These are phyloP conservation scores for Ectemnius lituratus DNA, from an alignment of 2,888 invertebrate species.

Conservation along the genomic window DNA sequence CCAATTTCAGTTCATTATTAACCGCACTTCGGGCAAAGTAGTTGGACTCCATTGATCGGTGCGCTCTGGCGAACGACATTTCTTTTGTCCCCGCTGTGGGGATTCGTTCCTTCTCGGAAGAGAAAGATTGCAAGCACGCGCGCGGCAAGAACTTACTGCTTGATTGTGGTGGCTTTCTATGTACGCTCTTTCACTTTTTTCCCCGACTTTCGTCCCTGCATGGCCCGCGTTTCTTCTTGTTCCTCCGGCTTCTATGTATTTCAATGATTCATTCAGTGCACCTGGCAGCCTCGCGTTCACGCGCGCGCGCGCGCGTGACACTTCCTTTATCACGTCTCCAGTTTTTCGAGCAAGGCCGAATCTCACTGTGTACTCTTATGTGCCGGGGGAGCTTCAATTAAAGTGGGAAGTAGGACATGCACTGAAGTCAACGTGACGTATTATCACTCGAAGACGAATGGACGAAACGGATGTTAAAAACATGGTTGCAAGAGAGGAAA, in stretches of 20 bases:
- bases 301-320: not conserved
- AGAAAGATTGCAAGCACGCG: not conserved
- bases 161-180: not conserved
- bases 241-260: not conserved
- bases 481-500: no score
- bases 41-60: slow-evolving; percentile 41
- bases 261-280: slow-evolving; percentile 4
- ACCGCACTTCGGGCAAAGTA: slow-evolving; percentile 47
- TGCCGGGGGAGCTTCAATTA: not conserved
- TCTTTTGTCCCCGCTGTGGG: slow-evolving; percentile 15
- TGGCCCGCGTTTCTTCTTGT: not conserved
- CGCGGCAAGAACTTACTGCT: not conserved
- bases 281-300: no score
- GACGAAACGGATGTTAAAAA: no score
- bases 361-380: not conserved
- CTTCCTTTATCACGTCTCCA: not conserved
- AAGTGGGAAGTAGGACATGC: not conserved
- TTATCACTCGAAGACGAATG: not conserved
- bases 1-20: slow-evolving; percentile 52
- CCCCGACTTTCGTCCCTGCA: not conserved
- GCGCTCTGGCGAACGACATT: slow-evolving; percentile 10
- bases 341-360: not conserved
- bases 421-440: not conserved
- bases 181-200: not conserved
- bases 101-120: slow-evolving; percentile 10